Percentiles rank a stretch among this genome's conserved stretches.
Conservation (phyloP, 2,888 invertebrate species). For the Troilus luridus region DNA sequence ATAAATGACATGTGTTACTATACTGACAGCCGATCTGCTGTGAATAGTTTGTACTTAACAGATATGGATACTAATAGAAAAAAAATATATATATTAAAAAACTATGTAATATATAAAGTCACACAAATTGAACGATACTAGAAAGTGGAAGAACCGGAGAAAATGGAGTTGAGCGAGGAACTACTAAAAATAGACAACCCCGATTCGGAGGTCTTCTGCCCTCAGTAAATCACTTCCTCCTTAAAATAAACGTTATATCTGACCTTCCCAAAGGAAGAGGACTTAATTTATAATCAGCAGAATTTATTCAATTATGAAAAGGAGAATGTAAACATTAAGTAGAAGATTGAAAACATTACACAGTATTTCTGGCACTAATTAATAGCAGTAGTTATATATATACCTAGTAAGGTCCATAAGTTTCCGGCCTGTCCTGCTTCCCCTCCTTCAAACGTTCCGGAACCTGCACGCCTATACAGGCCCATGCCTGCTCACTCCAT, state of each 20-base stretch:
- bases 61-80: too few relatives aligned
- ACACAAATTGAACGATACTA: not conserved
- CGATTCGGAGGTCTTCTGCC: conserved; percentile 4
- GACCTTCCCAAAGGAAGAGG: not conserved
- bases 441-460: too few relatives aligned
- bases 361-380: not conserved
- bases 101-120: too few relatives aligned
- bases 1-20: too few relatives aligned
- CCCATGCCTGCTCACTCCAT: too few relatives aligned
- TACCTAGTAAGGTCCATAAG: too few relatives aligned
- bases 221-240: conserved; percentile 13
- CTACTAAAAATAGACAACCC: not conserved
- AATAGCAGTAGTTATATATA: too few relatives aligned
- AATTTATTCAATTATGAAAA: not conserved
- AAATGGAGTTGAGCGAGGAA: not conserved
- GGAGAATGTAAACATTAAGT: not conserved
- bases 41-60: too few relatives aligned
- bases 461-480: too few relatives aligned
- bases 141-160: not conserved
- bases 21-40: too few relatives aligned
- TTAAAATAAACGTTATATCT: not conserved
- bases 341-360: not conserved
- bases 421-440: too few relatives aligned
- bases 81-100: too few relatives aligned
- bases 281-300: not conserved